Conservation (phyloP, 2,797 vertebrate genomes). For the Enteromius unitaeniatus region DNA sequence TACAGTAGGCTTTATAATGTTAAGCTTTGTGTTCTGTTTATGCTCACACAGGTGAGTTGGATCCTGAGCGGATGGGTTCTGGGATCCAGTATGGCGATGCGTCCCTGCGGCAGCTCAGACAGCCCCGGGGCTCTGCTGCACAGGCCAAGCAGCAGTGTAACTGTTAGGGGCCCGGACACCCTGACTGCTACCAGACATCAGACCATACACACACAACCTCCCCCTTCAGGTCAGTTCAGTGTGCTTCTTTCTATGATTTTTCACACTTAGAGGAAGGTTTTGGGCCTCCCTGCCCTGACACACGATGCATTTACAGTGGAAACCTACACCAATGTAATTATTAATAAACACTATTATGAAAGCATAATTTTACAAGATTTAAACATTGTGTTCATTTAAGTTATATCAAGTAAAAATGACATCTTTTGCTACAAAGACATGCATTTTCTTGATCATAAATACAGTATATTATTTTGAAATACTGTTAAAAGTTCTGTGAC, state of each 20-base stretch:
- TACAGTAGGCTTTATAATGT: background rate
- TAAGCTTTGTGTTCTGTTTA: background rate
- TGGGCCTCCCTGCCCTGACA: no score
- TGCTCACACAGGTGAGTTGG: slow-evolving; percentile 83
- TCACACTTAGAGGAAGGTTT: background rate
- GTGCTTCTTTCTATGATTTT: background rate
- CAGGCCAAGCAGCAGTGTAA: slow-evolving; percentile 88
- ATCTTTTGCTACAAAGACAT: background rate
- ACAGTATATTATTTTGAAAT: background rate
- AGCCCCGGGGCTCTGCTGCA: slow-evolving; percentile 83
- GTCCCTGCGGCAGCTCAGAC: slow-evolving; percentile 87
- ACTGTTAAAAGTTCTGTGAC: background rate
- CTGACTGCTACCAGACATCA: slow-evolving; percentile 44
- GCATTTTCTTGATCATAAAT: background rate
- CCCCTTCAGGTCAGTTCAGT: slow-evolving; percentile 72
- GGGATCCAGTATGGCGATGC: slow-evolving; percentile 93
- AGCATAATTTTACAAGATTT: background rate
- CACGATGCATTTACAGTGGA: background rate
- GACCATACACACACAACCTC: slow-evolving; percentile 61
- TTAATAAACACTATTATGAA: background rate
- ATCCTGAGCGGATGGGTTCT: slow-evolving; percentile 94
- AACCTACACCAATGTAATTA: background rate
- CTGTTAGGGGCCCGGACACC: slow-evolving; percentile 79
- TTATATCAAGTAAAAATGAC: background rate
- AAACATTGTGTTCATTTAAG: slow-evolving; percentile 3